These are phyloP conservation scores for Takifugu flavidus DNA, from an alignment of 2,113 vertebrate species.

Conservation along the genomic window DNA sequence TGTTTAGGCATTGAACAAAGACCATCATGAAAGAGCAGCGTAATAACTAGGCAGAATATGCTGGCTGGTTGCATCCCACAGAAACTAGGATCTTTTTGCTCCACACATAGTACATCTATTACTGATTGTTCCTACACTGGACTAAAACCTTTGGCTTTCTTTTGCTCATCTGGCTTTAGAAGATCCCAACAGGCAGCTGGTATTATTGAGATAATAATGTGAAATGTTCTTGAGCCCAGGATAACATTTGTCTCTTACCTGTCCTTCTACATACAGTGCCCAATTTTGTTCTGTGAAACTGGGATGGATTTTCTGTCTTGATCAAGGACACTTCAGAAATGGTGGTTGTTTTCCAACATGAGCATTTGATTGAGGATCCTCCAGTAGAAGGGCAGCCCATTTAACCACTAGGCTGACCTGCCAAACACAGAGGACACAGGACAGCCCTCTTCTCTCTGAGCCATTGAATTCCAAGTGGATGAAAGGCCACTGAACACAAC, in stretches of 20 bases:
- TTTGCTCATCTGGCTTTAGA: slow-evolving; percentile 10
- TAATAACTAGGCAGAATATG: slow-evolving; percentile 4
- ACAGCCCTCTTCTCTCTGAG: slow-evolving; percentile 19
- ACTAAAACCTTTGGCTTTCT: slow-evolving; percentile 6
- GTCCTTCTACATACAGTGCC: background rate
- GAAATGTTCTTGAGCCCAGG: slow-evolving; percentile 31
- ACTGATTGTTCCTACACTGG: slow-evolving; percentile 31
- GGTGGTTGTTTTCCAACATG: background rate
- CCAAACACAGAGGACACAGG: slow-evolving; percentile 24
- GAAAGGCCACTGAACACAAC: slow-evolving; percentile 4
- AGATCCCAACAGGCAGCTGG: slow-evolving; percentile 32
- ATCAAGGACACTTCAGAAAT: background rate
- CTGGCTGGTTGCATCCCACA: background rate
- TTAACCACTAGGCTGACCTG: slow-evolving; percentile 41
- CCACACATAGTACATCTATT: background rate
- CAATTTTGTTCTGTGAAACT: slow-evolving; percentile 3
- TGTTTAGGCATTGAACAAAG: slow-evolving; percentile 25
- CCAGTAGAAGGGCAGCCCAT: background rate
- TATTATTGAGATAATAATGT: slow-evolving; percentile 18
- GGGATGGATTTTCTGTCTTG: slow-evolving; percentile 2
- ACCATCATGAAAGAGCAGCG: slow-evolving; percentile 8
- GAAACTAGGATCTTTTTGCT: background rate
- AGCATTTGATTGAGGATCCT: slow-evolving; percentile 9
- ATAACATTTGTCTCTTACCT: slow-evolving; percentile 3
- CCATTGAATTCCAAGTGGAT: slow-evolving; percentile 7